Percentiles rank a stretch among this genome's conserved stretches.
These are phyloP conservation scores for Sinocyclocheilus grahami DNA, from an alignment of 2,113 vertebrate species.

Conservation along the genomic window DNA sequence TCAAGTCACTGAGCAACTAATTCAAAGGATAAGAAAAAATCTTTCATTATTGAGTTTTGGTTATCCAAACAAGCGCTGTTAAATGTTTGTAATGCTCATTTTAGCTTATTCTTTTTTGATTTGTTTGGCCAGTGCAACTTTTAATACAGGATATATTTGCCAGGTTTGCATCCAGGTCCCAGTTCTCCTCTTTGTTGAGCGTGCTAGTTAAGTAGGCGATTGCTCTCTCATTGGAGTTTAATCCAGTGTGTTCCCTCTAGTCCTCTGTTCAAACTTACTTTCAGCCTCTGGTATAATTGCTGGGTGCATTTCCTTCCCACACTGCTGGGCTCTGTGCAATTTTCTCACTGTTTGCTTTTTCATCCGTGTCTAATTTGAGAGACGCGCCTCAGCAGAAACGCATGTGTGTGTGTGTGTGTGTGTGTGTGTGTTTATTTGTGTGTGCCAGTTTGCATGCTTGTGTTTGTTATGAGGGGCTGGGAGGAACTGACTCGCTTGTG, in stretches of 20 bases:
- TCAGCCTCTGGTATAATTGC: conserved; percentile 48
- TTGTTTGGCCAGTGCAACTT: background rate
- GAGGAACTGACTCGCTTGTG: conserved; percentile 49
- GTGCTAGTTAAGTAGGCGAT: conserved; percentile 37
- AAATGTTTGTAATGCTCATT: background rate
- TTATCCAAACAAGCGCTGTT: background rate
- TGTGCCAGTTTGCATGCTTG: conserved; percentile 21
- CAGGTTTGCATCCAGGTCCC: conserved; percentile 15
- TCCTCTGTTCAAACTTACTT: conserved; percentile 38
- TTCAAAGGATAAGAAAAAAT: conserved; percentile 33
- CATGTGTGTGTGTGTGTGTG: conserved; percentile 45
- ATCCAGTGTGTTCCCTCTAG: conserved; percentile 41
- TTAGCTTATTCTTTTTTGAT: background rate
- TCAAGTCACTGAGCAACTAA: background rate
- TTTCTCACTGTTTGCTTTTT: conserved; percentile 58
- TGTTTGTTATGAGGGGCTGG: conserved; percentile 6
- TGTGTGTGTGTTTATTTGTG: background rate
- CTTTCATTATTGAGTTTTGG: background rate
- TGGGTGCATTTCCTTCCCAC: conserved; percentile 45
- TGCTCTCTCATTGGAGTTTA: conserved; percentile 26
- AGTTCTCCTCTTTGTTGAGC: conserved; percentile 5
- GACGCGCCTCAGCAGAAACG: conserved; percentile 47
- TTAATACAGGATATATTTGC: background rate
- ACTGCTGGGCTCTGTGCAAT: conserved; percentile 45
- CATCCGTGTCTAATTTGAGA: conserved; percentile 58